Percentiles rank a stretch among this genome's conserved stretches.
Conservation (phyloP, 2,888 invertebrate species). For the Mythimna albipuncta region DNA sequence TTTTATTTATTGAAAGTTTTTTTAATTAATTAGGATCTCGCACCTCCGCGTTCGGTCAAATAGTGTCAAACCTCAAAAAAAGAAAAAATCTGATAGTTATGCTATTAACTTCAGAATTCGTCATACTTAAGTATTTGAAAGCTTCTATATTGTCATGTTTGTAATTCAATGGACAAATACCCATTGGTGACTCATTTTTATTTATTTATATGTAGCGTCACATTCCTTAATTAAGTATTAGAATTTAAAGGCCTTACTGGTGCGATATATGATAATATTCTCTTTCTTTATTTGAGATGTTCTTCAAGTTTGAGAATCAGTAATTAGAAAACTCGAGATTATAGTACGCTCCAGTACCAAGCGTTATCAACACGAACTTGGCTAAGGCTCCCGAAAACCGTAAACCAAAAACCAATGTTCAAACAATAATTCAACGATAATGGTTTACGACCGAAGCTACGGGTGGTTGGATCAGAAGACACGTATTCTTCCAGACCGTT, state of each 20-base stretch:
- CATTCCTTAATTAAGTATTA: too few species aligned
- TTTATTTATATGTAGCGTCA: too few species aligned
- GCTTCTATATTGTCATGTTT: too few species aligned
- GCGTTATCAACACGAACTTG: slow-evolving; percentile 11
- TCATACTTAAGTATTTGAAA: too few species aligned
- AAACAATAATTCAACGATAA: slow-evolving; percentile 3
- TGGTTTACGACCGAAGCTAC: slow-evolving; percentile 18
- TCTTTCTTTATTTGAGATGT: not conserved
- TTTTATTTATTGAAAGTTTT: not conserved
- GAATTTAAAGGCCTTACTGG: too few species aligned
- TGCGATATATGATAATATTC: not conserved
- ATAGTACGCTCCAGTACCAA: slow-evolving; percentile 1
- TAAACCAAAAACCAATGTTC: slow-evolving; percentile 16
- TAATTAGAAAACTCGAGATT: not conserved
- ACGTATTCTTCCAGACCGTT: not conserved
- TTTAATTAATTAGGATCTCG: not conserved
- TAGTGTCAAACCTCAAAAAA: too few species aligned
- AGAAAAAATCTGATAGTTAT: too few species aligned
- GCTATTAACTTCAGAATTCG: too few species aligned
- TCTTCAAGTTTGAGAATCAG: not conserved
- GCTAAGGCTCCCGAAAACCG: slow-evolving; percentile 18
- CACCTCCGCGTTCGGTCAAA: too few species aligned
- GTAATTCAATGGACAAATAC: too few species aligned
- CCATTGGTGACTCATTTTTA: too few species aligned
- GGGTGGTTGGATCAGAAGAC: not conserved